A percentile compares a stretch with the other conserved stretches of the same genome.
Evolutionary conservation across 2,888 invertebrate species (phyloP).

Genomic region (Drosophila merina): DNA sequence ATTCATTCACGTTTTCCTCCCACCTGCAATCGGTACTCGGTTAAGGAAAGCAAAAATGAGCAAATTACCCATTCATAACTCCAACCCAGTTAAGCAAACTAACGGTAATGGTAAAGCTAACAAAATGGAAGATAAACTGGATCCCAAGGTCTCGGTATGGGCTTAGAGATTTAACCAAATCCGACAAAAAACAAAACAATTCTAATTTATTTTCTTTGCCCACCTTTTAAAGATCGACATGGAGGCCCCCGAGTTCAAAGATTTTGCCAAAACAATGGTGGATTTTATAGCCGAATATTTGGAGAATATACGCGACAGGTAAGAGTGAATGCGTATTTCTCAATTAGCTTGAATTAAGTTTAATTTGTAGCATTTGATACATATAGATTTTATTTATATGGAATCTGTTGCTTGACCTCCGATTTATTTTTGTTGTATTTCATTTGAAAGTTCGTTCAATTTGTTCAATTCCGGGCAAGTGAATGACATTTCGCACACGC

Average conservation of each 20-base stretch:
- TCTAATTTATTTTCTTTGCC: background rate
- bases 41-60: constrained; percentile 47
- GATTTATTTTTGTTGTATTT: background rate
- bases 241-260: constrained; percentile 92
- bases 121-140: constrained; percentile 72
- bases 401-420: constrained; percentile 58
- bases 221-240: constrained; percentile 85
- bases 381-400: constrained; percentile 38
- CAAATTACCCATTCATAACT: constrained; percentile 37
- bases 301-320: constrained; percentile 97
- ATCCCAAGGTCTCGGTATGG: constrained; percentile 80
- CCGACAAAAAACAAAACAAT: background rate
- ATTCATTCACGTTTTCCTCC: background rate
- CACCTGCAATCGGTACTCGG: too few relatives aligned
- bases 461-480: constrained; percentile 42
- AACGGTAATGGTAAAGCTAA: constrained; percentile 56
- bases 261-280: constrained; percentile 96
- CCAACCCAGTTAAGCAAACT: constrained; percentile 35
- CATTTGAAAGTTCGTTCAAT: constrained; percentile 68
- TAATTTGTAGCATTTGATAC: constrained; percentile 18
- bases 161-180: background rate
- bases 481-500: constrained; percentile 48
- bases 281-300: constrained; percentile 97
- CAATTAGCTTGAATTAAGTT: constrained; percentile 45
- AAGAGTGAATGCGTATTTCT: constrained; percentile 43